Base-by-base conservation (phyloP, 92 coral and sea anemone species). In the Montipora capitata region DNA sequence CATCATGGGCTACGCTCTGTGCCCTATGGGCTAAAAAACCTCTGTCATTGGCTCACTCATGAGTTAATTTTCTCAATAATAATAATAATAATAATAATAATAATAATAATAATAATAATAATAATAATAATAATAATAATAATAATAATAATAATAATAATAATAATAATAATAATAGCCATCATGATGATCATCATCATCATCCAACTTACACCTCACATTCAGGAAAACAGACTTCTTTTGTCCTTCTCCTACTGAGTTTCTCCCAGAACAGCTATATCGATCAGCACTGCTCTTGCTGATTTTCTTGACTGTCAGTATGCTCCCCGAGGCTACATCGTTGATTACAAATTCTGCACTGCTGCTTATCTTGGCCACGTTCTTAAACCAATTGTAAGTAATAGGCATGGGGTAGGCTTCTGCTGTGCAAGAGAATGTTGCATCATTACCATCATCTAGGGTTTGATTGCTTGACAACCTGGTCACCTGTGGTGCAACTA, bases 251-350 rank as follows among this genome's bases (percentile, higher is more conserved):
- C 98, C 98, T 14, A 85, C 39, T 1, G 1, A 14, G 86, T 94
- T 95, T 10, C 8, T 52, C 1, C 93, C 96, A 12, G 93, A 92
- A 79, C 98, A 95, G 42, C 93, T 80, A 38, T 93, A 91, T 66
- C 72, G 83, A 3, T 89, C 93, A 59, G 92, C 77, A 39, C 90
- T 92, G 16, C 40, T 13, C 76, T 86, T 86, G 40, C 45, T 42
- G 14, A 86, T 59, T 4, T 52, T n/a, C 10, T 7, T 76, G 20
- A 93, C 72, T 15, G 11, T 66, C 83, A 95, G 79, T 41, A 16
- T 79, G 77, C 86, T 86, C n/a, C 6, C 5, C 18, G 61, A 57
- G 57, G 20, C 81, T 0, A 16, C 13, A 8, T 5, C 38, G 3
- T 11, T 0, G 12, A 68, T 76, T 5, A 18, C 1, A 76, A 45